Evolutionary conservation across 2,113 vertebrate species (phyloP), one percentile per base, ranked within the genome.

Genomic region (Cathartes aura): DNA sequence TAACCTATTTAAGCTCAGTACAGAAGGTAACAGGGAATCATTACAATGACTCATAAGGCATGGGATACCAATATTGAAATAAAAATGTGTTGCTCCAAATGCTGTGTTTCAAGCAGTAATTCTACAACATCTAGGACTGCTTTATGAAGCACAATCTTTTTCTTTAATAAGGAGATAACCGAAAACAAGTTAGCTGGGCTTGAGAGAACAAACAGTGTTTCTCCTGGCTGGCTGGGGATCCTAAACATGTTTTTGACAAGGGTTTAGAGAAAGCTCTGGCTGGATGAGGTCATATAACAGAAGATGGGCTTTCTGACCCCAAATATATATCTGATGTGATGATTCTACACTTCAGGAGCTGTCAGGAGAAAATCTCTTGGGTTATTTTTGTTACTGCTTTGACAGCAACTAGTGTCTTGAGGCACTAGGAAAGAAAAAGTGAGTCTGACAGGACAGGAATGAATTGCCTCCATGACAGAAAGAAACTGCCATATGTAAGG

Each of bases 331-430:
- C 68, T 94, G 64, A 72, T 63, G 52, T 91, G 89, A 91, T 62
- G 88, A 87, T 90, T 83, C 89, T 80, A 84, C 76, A 82, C 81
- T 96, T 64, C 13, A 48, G 68, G 62, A 90, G 20, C 90, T 95
- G 85, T 95, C 97, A 97, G 62, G 90, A 89, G n/a, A 97, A 97
- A 96, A 87, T 53, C 93, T 96, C 96, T 90, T 36, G 81, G 93
- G 89, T 97, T 97, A 91, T 91, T 97, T 95, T 94, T 91, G 85
- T 95, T 97, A 78, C 38, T 43, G 67, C 85, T 93, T 87, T 98
- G 96, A 96, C 95, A 98, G 79, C 70, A 96, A 73, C 81, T 74
- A 63, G 76, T 97, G 92, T 93, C 97, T 87, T 89, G 96, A 93
- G 96, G 97, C 67, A 64, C 18, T 76, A 42, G 27, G 62, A 86